Evolutionary conservation across 1,140 invertebrate genomes (phyloP), one percentile per base, ranked within the genome.

Genomic region (Drosophila erecta): DNA sequence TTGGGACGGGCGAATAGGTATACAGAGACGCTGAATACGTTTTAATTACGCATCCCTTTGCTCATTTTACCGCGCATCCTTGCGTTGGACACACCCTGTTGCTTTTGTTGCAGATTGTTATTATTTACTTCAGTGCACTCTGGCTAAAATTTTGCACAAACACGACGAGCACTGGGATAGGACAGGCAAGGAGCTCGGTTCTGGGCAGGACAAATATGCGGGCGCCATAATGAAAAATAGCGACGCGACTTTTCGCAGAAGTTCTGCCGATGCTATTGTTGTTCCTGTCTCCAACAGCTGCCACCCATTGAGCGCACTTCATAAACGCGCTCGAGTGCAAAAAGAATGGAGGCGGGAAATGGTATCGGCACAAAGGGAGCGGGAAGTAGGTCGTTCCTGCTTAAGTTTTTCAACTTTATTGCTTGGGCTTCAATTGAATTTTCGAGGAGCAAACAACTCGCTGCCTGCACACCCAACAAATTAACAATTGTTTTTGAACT

Each of bases 221-320:
- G 78, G 72, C 56, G 72, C 59, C 78, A 81, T 71, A 81, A 80
- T 80, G 78, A 76, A 81, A 80, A 80, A 80, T 80, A 71, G 71
- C 78, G 64, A 60, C 54, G 77, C 64, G 37, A 47, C 77, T 75
- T 59, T 61, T 60, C 15, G 59, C n/a, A 37, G 37, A 65, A 59
- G 61, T 37, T 60, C 22, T 38, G n/a, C 7, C 17, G 30, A 20
- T 11, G 46, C 46, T 53, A 35, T 38, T 35, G 20, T 53, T 56
- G 15, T 44, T 30, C 35, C 38, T 67, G 40, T 61, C 58, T 40
- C 15, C 35, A 11, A 5, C 67, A 66, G 35, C 60, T 65, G 57
- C 35, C 38, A 30, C 27, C n/a, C 14, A 30, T 55, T 40, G 15
- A 24, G 35, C 40, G 51, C 33, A 71, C 67, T 71, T 66, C 61